Evolutionary conservation across 2,113 vertebrate genomes (phyloP).

Genomic region (Nycticryphes semicollaris): DNA sequence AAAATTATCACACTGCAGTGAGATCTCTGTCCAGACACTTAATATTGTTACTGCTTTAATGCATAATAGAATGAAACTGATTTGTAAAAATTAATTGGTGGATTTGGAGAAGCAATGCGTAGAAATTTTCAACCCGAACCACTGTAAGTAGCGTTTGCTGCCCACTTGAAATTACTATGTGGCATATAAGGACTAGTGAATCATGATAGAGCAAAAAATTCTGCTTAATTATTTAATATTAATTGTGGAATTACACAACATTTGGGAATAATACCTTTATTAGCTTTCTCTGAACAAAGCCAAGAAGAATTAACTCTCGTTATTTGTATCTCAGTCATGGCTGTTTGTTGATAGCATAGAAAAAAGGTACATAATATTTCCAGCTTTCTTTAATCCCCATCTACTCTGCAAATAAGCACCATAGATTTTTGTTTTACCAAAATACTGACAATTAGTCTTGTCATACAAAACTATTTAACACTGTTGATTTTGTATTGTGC

Average conservation of each 20-base stretch:
- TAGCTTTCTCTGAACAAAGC: not conserved
- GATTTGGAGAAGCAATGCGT: not conserved
- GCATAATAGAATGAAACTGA: not conserved
- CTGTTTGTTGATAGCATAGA: not conserved
- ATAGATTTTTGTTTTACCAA: not conserved
- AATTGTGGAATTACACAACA: not conserved
- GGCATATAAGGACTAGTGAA: not conserved
- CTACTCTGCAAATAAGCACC: slow-evolving; percentile 12
- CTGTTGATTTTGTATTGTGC: slow-evolving; percentile 32
- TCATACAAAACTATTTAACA: slow-evolving; percentile 16
- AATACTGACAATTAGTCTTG: not conserved
- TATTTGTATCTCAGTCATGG: not conserved
- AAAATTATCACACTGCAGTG: not conserved
- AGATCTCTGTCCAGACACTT: not conserved
- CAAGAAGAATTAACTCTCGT: not conserved
- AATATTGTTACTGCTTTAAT: not conserved
- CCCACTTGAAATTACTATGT: not conserved
- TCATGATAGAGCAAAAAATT: not conserved
- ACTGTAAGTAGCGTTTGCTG: not conserved
- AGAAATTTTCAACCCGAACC: not conserved
- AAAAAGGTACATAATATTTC: not conserved
- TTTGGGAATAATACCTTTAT: not conserved
- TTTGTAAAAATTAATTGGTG: not conserved
- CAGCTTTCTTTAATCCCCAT: not conserved
- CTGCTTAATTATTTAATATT: slow-evolving; percentile 4